Conservation (phyloP, 2,797 vertebrate species). For the Lagorchestes hirsutus region DNA sequence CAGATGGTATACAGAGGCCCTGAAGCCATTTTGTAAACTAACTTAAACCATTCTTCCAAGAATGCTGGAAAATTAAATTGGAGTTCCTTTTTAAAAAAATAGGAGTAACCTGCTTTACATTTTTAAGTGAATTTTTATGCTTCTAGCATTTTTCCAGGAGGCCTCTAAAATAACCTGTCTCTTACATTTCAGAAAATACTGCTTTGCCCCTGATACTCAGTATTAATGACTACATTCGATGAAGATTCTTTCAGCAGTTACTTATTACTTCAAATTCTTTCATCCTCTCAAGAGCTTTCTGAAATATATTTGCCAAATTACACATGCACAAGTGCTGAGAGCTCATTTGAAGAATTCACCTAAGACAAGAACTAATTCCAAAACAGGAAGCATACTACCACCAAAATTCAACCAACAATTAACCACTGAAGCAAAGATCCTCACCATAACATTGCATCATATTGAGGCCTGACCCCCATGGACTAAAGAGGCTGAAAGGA, state of each 20-base stretch:
- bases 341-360: background rate
- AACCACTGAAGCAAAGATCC: conserved; percentile 31
- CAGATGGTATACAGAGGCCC: conserved; percentile 7
- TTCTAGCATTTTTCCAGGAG: conserved; percentile 43
- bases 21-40: conserved; percentile 17
- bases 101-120: conserved; percentile 10
- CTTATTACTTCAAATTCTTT: background rate
- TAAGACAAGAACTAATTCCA: conserved; percentile 3
- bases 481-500: conserved; percentile 16
- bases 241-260: background rate
- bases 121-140: conserved; percentile 26
- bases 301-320: background rate
- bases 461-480: background rate
- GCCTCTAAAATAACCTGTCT: conserved; percentile 11
- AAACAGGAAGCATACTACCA: conserved; percentile 18
- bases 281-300: background rate
- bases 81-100: background rate
- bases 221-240: conserved; percentile 40
- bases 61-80: conserved; percentile 17
- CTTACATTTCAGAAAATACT: conserved; percentile 3
- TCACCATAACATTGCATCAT: conserved; percentile 8
- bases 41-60: conserved; percentile 28
- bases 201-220: conserved; percentile 11
- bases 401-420: conserved; percentile 38
- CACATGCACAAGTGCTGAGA: conserved; percentile 22